Conservation (phyloP, 2,888 invertebrate species). For the Lordiphosa fenestrarum region DNA sequence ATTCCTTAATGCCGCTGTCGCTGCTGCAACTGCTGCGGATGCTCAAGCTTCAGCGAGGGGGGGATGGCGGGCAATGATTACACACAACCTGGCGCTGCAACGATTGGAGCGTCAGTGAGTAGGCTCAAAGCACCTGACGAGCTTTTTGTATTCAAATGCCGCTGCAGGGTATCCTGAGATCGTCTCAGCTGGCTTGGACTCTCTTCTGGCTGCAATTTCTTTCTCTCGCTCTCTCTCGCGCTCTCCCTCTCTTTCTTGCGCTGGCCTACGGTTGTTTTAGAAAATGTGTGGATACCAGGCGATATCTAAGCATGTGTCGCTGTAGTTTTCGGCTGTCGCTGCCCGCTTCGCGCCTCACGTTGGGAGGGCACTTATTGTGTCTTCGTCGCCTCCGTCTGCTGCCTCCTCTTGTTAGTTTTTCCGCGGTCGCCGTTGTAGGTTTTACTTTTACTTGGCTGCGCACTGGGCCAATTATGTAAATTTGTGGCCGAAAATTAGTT, state of each 20-base stretch:
- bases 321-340: constrained; percentile 63
- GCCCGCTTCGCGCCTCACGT: constrained; percentile 13
- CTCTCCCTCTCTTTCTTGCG: constrained; percentile 44
- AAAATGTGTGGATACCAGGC: constrained; percentile 95
- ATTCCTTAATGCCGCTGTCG: constrained; percentile 34
- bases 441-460: constrained; percentile 40
- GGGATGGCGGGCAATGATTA: background rate
- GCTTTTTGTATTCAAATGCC: constrained; percentile 38
- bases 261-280: constrained; percentile 93
- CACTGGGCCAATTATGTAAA: constrained; percentile 53
- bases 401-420: constrained; percentile 17
- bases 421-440: constrained; percentile 51
- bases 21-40: constrained; percentile 55
- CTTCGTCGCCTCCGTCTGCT: constrained; percentile 24
- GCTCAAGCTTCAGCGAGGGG: background rate
- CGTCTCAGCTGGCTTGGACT: constrained; percentile 25
- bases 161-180: constrained; percentile 53
- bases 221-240: constrained; percentile 19
- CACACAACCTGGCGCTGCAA: constrained; percentile 23
- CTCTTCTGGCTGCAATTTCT: constrained; percentile 16
- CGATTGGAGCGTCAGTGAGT: constrained; percentile 48
- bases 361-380: constrained; percentile 29
- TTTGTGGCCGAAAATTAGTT: constrained; percentile 9
- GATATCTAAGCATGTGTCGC: constrained; percentile 91
- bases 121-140: constrained; percentile 43